Evolutionary conservation across 2,888 invertebrate species (phyloP).

Genomic region (Lypha dubia): DNA sequence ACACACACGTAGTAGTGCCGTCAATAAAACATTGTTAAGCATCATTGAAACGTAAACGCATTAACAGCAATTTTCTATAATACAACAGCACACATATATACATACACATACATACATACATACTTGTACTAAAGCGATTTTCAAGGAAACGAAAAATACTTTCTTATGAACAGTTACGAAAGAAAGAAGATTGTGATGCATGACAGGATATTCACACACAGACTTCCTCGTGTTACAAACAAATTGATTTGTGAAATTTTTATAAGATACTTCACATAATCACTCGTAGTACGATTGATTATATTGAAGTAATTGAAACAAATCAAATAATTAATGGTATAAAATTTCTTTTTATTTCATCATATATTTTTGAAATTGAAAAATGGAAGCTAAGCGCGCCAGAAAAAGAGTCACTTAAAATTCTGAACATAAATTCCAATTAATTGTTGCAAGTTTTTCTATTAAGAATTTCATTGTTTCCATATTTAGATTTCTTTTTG

Average conservation of each 20-base stretch:
- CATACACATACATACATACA: not conserved
- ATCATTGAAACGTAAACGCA: slow-evolving; percentile 48
- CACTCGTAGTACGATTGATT: slow-evolving; percentile 35
- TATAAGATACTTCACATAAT: not conserved
- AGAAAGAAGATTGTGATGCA: not conserved
- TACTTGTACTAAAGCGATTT: not conserved
- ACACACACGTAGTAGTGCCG: not conserved
- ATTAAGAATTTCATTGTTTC: slow-evolving; percentile 25
- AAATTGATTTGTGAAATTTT: slow-evolving; percentile 22
- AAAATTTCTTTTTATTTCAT: slow-evolving; percentile 21
- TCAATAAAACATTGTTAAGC: slow-evolving; percentile 34
- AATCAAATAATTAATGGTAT: slow-evolving; percentile 32
- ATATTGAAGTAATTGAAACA: slow-evolving; percentile 2
- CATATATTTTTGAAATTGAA: slow-evolving; percentile 18
- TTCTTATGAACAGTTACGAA: not conserved
- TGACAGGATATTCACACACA: not conserved
- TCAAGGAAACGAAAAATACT: slow-evolving; percentile 29
- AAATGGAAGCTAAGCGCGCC: not conserved
- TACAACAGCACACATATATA: not conserved
- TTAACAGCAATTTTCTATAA: slow-evolving; percentile 4
- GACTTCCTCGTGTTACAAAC: slow-evolving; percentile 11
- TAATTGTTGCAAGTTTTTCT: slow-evolving; percentile 59
- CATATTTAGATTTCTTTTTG: not conserved
- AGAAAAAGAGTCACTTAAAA: slow-evolving; percentile 62
- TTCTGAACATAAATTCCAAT: slow-evolving; percentile 66